Conservation (phyloP, 2,113 vertebrate species). For the Arizona elegans region DNA sequence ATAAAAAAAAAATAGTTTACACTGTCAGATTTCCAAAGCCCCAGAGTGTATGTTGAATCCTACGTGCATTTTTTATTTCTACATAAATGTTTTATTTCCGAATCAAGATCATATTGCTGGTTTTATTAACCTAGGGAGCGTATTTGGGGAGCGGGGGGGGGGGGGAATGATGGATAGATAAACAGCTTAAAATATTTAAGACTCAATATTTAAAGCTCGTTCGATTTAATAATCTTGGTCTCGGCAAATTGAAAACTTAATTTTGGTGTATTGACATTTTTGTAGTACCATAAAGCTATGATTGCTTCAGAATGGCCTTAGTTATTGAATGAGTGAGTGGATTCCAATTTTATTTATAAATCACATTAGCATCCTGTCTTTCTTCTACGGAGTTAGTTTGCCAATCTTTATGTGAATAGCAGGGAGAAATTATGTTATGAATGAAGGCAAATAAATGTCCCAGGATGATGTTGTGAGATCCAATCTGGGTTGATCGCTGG, state of each 20-base stretch:
- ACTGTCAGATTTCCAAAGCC: neutral
- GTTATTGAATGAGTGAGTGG: neutral
- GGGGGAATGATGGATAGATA: neutral
- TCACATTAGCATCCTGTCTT: neutral
- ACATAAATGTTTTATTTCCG: slow-evolving; percentile 44
- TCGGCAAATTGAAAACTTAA: neutral
- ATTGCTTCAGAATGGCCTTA: neutral
- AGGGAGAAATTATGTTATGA: neutral
- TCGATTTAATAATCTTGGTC: neutral
- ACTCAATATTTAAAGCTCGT: neutral
- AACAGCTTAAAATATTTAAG: neutral
- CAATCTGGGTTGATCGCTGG: no score
- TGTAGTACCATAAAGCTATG: neutral
- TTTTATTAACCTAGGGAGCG: neutral
- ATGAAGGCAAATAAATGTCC: neutral
- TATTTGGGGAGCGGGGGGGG: neutral
- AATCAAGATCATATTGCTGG: slow-evolving; percentile 11
- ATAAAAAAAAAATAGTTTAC: slow-evolving; percentile 33
- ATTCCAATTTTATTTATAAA: neutral
- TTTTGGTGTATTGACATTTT: neutral
- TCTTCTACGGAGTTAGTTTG: neutral
- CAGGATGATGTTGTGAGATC: no score
- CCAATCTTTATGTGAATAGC: neutral
- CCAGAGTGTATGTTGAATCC: slow-evolving; percentile 23
- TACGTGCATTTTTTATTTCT: neutral